Evolutionary conservation across 2,888 invertebrate genomes (phyloP).

Genomic region (Idaea biselata): DNA sequence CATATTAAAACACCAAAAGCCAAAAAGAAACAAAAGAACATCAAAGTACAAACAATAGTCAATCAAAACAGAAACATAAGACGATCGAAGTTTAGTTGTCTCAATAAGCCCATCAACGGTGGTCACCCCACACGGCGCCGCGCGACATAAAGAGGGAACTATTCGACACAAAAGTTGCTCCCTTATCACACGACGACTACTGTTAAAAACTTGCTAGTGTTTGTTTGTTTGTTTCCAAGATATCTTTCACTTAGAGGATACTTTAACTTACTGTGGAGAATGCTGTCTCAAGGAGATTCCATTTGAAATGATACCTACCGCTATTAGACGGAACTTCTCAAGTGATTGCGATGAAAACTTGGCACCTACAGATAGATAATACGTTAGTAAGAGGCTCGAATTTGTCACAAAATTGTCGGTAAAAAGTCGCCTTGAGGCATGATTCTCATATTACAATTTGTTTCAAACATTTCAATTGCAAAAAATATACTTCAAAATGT

Average conservation of each 20-base stretch:
- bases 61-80: no score
- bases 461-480: no score
- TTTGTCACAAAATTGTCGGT: no score
- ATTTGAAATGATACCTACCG: not conserved
- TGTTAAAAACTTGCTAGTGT: not conserved
- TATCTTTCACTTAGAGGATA: not conserved
- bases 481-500: no score
- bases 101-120: not conserved
- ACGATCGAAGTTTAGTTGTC: no score
- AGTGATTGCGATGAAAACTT: not conserved
- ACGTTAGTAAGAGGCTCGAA: no score
- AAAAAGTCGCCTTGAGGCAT: no score
- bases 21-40: no score
- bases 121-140: not conserved
- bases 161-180: not conserved
- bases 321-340: not conserved
- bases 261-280: not conserved
- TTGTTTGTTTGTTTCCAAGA: not conserved
- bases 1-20: no score
- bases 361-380: no score
- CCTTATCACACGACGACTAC: not conserved
- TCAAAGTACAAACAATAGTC: no score
- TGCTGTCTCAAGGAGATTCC: not conserved
- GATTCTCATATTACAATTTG: no score
- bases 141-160: not conserved